phyloP scores from a whole-genome alignment of 1,140 invertebrate species.

The Asobara japonica region DNA sequence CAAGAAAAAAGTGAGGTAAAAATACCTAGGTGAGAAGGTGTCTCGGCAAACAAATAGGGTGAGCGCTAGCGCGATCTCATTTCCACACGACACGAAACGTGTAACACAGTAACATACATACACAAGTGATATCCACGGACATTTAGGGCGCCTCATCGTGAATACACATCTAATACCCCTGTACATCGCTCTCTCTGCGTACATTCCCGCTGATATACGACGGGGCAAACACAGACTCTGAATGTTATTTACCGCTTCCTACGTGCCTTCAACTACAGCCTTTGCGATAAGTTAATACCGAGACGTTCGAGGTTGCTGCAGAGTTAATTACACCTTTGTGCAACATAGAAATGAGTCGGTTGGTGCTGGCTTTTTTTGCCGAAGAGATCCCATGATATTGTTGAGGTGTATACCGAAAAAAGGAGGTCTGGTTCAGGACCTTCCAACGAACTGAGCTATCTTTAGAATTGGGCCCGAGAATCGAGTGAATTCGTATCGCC shows the following conservation, averaged over 20 bases:
- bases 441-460: no score
- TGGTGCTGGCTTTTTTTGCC: no score
- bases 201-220: slow-evolving; percentile 42
- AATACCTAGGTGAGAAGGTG: slow-evolving; percentile 3
- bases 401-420: no score
- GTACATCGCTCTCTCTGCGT: slow-evolving; percentile 20
- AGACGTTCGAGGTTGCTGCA: slow-evolving; percentile 33
- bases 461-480: no score
- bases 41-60: slow-evolving; percentile 33
- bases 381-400: no score
- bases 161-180: slow-evolving; percentile 2
- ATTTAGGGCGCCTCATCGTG: not conserved
- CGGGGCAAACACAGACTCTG: slow-evolving; percentile 43
- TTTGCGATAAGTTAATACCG: slow-evolving; percentile 54
- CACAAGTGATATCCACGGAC: slow-evolving; percentile 12
- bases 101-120: slow-evolving; percentile 14
- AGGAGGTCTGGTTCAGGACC: no score
- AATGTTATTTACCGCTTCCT: slow-evolving; percentile 51
- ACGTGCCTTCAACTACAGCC: slow-evolving; percentile 27
- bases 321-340: slow-evolving; percentile 37
- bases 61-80: slow-evolving; percentile 25
- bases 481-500: no score
- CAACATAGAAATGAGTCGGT: not conserved
- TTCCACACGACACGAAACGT: slow-evolving; percentile 7
- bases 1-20: not conserved